A percentile compares a stretch with the other conserved stretches of the same genome.
Conservation (phyloP, 2,888 invertebrate genomes). For the Apodemia zela region DNA sequence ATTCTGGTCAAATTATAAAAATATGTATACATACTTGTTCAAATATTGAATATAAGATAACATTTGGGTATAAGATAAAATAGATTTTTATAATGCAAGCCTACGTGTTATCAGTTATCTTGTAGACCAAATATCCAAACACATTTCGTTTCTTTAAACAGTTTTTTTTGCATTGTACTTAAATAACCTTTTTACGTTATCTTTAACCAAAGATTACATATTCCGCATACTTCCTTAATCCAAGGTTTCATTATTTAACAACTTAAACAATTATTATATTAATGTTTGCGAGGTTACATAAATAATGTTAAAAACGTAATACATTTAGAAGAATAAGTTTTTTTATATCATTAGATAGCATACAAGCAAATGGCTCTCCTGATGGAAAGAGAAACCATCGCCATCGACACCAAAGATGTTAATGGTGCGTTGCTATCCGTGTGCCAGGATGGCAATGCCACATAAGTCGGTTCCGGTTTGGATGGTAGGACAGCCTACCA, state of each 20-base stretch:
- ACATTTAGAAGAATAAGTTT: background rate
- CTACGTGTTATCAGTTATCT: conserved; percentile 7
- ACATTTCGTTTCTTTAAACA: conserved; percentile 23
- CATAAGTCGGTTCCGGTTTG: no score
- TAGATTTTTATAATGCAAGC: background rate
- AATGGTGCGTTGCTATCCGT: no score
- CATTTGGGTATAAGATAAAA: background rate
- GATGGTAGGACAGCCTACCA: no score
- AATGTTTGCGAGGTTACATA: background rate
- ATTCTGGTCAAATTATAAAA: background rate
- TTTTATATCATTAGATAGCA: no score
- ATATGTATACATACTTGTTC: background rate
- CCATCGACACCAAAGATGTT: no score
- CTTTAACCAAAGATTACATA: background rate
- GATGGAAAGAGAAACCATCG: no score
- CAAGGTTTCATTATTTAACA: conserved; percentile 5
- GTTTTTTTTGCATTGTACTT: conserved; percentile 12
- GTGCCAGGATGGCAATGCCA: no score
- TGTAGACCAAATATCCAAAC: conserved; percentile 28
- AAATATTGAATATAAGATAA: background rate
- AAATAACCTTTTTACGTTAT: background rate
- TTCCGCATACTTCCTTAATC: background rate
- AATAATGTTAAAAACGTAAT: background rate
- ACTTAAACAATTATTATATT: background rate
- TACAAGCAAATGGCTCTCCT: no score